Evolutionary conservation across 2,113 vertebrate species (phyloP).

Genomic region (Columbina picui): DNA sequence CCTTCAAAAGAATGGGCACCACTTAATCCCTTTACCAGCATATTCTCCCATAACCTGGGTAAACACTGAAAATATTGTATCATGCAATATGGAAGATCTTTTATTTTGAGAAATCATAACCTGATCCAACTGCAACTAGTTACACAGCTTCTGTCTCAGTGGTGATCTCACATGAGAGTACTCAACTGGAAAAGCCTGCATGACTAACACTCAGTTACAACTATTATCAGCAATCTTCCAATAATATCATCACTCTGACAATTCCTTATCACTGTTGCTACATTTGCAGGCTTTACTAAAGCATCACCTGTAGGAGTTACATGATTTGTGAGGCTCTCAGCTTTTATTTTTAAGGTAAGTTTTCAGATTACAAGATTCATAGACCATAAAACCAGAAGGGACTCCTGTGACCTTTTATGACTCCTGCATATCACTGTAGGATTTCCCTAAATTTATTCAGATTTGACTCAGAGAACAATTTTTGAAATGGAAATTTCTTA

Average conservation of each 20-base stretch:
- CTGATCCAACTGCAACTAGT: not conserved
- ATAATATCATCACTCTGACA: not conserved
- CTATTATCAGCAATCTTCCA: not conserved
- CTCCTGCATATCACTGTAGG: rapidly evolving
- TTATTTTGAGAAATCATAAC: not conserved
- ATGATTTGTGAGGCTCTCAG: not conserved
- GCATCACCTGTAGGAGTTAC: not conserved
- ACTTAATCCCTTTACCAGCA: not conserved
- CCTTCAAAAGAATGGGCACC: rapidly evolving
- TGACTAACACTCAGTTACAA: not conserved
- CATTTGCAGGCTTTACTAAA: not conserved
- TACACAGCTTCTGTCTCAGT: not conserved
- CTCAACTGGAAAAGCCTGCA: not conserved
- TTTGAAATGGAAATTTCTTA: not conserved
- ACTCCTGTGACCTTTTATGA: not conserved
- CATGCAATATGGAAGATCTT: not conserved
- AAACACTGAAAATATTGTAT: not conserved
- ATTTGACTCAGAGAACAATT: not conserved
- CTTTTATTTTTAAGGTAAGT: not conserved
- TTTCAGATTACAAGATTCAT: not conserved
- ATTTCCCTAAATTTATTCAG: not conserved
- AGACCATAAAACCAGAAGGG: not conserved
- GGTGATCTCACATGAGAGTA: not conserved
- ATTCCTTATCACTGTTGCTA: not conserved
- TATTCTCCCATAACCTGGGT: not conserved